Base-by-base conservation (phyloP, 2,888 invertebrate species). In the Slavum lentiscoides region DNA sequence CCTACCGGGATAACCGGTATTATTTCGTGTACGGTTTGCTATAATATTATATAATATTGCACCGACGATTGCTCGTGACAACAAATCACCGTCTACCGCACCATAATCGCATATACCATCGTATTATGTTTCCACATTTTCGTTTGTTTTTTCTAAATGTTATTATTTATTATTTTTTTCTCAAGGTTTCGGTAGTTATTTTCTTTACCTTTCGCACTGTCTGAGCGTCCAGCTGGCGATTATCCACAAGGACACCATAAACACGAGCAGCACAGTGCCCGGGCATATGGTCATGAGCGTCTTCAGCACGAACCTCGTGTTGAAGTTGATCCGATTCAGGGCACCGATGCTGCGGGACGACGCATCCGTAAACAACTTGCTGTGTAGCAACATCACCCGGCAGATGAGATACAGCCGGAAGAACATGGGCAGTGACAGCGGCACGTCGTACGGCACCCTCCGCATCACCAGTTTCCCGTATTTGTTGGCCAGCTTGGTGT, bases 271-370 rank as follows among this genome's bases (percentile, higher is more conserved):
- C 85, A 99, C 98, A 83, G 92, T 98, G 88, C 92, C 98, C 80
- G 99, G 99, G 88, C 98, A 99, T 88, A 99, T 98, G 87, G 99
- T 99, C 99, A 99, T 99, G 85, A 99, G 90, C 83, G 99, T 99
- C 89, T 97, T 97, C 86, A 97, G 90, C 86, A 97, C 96, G 89
- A 95, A 95, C 87, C 91, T 89, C 87, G 98, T 97, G 88, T 95
- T 95, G 91, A 98, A 98, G 90, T 98, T 97, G 88, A 98, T 98
- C 87, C 97, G 92, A 91, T 97, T 97, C 88, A 98, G 92, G 88
- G 94, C 97, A 89, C 94, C 86, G 86, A 88, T 90, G 85, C 88
- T 89, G 87, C 99, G 91, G 84, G 98, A 98, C 85, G 98, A 98
- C 85, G 99, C 98, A 89, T 99, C 99, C 84, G 98, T 99, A 90